phyloP scores from a whole-genome alignment of 2,888 invertebrate genomes.

The Rutpela maculata region DNA sequence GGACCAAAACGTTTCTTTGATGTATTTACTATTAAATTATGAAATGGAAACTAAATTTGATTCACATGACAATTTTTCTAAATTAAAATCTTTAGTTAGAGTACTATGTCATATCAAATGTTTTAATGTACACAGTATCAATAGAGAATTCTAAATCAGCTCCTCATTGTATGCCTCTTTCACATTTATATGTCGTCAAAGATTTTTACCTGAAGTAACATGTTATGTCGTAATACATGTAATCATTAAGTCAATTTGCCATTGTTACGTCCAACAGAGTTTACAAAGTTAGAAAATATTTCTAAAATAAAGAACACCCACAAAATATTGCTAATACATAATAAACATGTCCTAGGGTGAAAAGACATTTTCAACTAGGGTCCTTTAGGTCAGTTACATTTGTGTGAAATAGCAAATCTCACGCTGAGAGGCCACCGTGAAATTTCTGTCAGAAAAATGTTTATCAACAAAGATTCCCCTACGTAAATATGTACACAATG shows the following conservation, averaged over 20 bases:
- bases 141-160: too few relatives aligned
- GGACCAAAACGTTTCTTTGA: too few relatives aligned
- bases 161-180: too few relatives aligned
- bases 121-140: too few relatives aligned
- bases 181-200: too few relatives aligned
- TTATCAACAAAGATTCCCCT: conserved; percentile 73
- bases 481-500: conserved; percentile 72
- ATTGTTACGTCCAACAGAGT: conserved; percentile 38
- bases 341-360: conserved; percentile 61
- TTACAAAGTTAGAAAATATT: not conserved
- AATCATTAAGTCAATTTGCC: conserved; percentile 51
- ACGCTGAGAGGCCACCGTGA: conserved; percentile 72
- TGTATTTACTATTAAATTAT: too few relatives aligned
- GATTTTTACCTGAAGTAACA: conserved; percentile 39
- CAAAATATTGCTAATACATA: conserved; percentile 57
- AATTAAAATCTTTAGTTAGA: too few relatives aligned
- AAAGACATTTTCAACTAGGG: conserved; percentile 49
- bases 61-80: too few relatives aligned
- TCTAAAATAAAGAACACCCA: conserved; percentile 59
- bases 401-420: conserved; percentile 69
- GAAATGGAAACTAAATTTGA: too few relatives aligned
- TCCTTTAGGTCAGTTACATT: conserved; percentile 67
- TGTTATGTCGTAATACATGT: conserved; percentile 39
- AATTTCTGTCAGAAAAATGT: conserved; percentile 72
- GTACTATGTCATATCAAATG: too few relatives aligned